These are phyloP conservation scores for Alces alces DNA, from an alignment of 2,113 vertebrate genomes.

Conservation along the genomic window DNA sequence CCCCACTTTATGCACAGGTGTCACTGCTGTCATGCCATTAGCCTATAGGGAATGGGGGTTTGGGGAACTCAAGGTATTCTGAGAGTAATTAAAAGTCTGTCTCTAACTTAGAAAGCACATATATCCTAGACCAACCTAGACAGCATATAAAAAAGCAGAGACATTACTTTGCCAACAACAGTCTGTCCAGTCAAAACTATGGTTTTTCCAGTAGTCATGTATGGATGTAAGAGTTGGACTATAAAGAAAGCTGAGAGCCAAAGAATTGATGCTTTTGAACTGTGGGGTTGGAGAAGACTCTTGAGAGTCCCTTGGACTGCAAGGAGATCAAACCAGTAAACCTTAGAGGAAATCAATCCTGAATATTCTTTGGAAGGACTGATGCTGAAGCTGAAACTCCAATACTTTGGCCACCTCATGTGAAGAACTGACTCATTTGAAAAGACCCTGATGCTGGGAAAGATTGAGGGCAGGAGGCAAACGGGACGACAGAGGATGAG, in stretches of 20 bases:
- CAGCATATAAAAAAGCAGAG: neutral
- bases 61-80: neutral
- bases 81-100: neutral
- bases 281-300: neutral
- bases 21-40: too few species aligned
- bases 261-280: neutral
- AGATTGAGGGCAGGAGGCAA: neutral
- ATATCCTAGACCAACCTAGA: neutral
- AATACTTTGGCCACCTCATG: neutral
- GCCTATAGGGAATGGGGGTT: rapidly evolving
- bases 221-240: neutral
- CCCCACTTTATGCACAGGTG: neutral
- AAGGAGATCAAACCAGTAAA: neutral
- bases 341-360: neutral
- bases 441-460: neutral
- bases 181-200: neutral
- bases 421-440: neutral
- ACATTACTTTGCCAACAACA: neutral
- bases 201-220: neutral
- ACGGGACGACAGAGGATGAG: neutral
- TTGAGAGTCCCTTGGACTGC: neutral
- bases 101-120: neutral
- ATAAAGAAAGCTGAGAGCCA: rapidly evolving
- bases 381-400: neutral
- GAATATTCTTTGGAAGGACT: neutral